These are phyloP conservation scores for Nephotettix cincticeps DNA, from an alignment of 1,140 invertebrate species.

Conservation along the genomic window DNA sequence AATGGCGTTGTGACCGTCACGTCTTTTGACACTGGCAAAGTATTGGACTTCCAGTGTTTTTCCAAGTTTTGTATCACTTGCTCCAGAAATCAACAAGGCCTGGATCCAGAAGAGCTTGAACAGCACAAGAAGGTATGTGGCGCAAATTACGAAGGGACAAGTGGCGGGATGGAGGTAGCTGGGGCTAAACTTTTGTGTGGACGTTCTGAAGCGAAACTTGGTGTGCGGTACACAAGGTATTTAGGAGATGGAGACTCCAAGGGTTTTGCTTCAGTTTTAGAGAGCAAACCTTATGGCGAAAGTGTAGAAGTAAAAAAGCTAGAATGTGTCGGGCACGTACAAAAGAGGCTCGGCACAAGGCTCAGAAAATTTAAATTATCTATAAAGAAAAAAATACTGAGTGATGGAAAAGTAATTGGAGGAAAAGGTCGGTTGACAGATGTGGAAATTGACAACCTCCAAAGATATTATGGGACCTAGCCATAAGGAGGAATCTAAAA, in stretches of 20 bases:
- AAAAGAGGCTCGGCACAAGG: no score
- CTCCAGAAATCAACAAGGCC: conserved; percentile 15
- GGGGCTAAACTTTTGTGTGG: background rate
- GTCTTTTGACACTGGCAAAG: conserved; percentile 28
- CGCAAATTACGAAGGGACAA: conserved; percentile 15
- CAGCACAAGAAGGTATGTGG: background rate
- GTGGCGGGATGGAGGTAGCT: background rate
- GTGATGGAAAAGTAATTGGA: conserved; percentile 22
- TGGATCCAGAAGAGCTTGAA: background rate
- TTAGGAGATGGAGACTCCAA: conserved; percentile 35
- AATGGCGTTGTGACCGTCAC: conserved; percentile 22
- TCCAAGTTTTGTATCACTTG: no score
- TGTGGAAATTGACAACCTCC: background rate
- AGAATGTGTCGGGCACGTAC: no score
- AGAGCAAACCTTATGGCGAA: conserved; percentile 25
- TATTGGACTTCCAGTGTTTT: conserved; percentile 26
- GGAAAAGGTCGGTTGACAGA: conserved; percentile 13
- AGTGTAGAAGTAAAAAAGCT: conserved; percentile 31
- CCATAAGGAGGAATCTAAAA: conserved; percentile 10
- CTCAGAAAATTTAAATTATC: no score
- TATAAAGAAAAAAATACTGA: no score
- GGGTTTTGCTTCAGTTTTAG: background rate
- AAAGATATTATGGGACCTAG: conserved; percentile 24
- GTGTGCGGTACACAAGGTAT: conserved; percentile 28
- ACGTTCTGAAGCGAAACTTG: background rate